Evolutionary conservation across 2,888 invertebrate genomes (phyloP).

Genomic region (Lacanobia wlatinum): DNA sequence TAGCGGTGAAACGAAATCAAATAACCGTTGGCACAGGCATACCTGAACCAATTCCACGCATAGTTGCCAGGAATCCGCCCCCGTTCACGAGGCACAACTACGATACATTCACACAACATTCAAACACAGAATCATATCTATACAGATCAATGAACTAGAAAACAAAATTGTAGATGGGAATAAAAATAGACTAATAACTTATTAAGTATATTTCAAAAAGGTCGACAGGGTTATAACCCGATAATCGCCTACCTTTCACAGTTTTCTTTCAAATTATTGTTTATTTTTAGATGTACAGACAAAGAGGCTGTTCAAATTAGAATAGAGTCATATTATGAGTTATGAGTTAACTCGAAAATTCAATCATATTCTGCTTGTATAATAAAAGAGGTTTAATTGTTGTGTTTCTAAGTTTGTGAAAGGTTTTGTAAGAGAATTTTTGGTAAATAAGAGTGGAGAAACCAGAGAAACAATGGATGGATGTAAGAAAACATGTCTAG

Average conservation of each 20-base stretch:
- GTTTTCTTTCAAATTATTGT: background rate
- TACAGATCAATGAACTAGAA: constrained; percentile 2
- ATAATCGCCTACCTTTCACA: background rate
- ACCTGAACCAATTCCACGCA: constrained; percentile 27
- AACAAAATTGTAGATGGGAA: background rate
- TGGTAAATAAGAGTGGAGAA: too few relatives aligned
- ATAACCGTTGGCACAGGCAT: constrained; percentile 24
- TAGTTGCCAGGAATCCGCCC: constrained; percentile 19
- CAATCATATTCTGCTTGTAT: too few relatives aligned
- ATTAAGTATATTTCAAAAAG: background rate
- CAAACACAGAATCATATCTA: constrained; percentile 2
- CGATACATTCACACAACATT: constrained; percentile 5
- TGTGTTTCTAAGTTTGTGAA: too few relatives aligned
- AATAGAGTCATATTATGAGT: too few relatives aligned
- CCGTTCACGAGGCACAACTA: constrained; percentile 1
- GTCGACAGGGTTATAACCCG: too few relatives aligned
- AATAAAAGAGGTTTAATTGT: too few relatives aligned
- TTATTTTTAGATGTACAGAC: background rate
- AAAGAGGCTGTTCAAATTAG: background rate
- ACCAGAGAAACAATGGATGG: too few relatives aligned
- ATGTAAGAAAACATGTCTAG: too few relatives aligned
- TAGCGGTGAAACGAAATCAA: constrained; percentile 28
- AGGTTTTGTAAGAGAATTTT: too few relatives aligned
- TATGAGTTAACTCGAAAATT: too few relatives aligned
- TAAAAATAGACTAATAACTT: background rate